Evolutionary conservation across 2,113 vertebrate genomes (phyloP), one percentile per base, ranked within the genome.

Genomic region (Nestor notabilis): DNA sequence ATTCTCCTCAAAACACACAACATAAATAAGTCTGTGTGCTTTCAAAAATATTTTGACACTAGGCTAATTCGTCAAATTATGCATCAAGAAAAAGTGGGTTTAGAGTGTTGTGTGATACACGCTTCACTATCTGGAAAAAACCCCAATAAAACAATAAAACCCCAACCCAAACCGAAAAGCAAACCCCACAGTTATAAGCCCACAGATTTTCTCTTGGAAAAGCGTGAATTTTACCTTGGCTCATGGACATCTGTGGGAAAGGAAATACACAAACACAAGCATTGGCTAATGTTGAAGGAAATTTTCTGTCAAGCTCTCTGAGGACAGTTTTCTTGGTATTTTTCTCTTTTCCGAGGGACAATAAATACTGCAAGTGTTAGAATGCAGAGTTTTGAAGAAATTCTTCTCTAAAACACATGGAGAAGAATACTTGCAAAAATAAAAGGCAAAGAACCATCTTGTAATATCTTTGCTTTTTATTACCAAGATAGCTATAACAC

Each of bases 91-190:
- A 74, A 77, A 28, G 28, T 44, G 19, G 3, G 29, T 94, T 79
- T 92, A 79, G 31, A 74, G 29, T 69, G 5, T 35, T 85, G 12
- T 39, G 43, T 60, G 15, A 47, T 61, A 79, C 55, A 52, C 29
- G 27, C 7, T 71, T 77, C 7, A 37, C 24, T 74, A 33, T 17
- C 52, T 39, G 24, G 29, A 61, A 56, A 37, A 83, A 76, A 37
- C 19, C n/a, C 5, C 20, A 27, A 0, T 0, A 24, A 13, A 21
- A 10, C 10, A 6, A 18, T 24, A 47, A 46, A 46, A 11, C 10
- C 25, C 7, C 37, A 70, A 28, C 2, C 10, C 13, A 63, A 49
- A 31, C 12, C 5, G 17, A 58, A 55, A 58, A 10, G 2, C 55
- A 58, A 58, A n/a, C 20, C 24, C 8, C 18, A 33, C 9, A 27